These are phyloP conservation scores for Achroia grisella DNA, from an alignment of 1,140 invertebrate species.

Conservation along the genomic window DNA sequence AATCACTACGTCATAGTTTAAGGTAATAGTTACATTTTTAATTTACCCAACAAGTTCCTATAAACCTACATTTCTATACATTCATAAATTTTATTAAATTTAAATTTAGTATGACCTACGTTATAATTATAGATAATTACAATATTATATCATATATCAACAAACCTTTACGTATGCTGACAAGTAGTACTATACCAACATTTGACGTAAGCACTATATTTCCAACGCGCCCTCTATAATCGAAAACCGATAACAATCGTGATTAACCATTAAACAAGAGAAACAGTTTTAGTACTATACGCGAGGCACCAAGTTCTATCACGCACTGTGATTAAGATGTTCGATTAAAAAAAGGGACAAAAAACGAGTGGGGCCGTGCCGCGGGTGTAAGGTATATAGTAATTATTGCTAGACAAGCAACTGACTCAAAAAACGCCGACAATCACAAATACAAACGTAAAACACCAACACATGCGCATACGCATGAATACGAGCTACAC, in stretches of 20 bases:
- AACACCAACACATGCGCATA: slow-evolving; percentile 10
- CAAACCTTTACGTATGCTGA: too few relatives aligned
- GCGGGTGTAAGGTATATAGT: slow-evolving; percentile 66
- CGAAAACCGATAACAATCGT: slow-evolving; percentile 18
- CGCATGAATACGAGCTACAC: slow-evolving; percentile 3
- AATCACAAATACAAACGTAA: slow-evolving; percentile 19
- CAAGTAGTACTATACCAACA: slow-evolving; percentile 27
- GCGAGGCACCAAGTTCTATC: slow-evolving; percentile 12
- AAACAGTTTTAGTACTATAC: slow-evolving; percentile 12
- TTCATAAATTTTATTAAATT: too few relatives aligned
- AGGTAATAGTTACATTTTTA: too few relatives aligned
- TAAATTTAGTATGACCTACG: too few relatives aligned
- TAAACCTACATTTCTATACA: too few relatives aligned
- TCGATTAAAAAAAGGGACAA: slow-evolving; percentile 32
- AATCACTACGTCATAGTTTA: too few relatives aligned
- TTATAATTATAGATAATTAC: too few relatives aligned
- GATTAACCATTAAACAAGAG: slow-evolving; percentile 20
- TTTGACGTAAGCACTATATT: slow-evolving; percentile 19
- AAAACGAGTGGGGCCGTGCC: slow-evolving; percentile 26
- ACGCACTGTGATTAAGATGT: slow-evolving; percentile 35
- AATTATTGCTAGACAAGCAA: slow-evolving; percentile 66
- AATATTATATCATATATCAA: too few relatives aligned
- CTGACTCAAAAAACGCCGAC: slow-evolving; percentile 62
- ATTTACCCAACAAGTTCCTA: too few relatives aligned
- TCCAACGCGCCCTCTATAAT: slow-evolving; percentile 15